Percentiles rank a stretch among this genome's conserved stretches.
These are phyloP conservation scores for Grantiella picta DNA, from an alignment of 2,113 vertebrate species.

Conservation along the genomic window DNA sequence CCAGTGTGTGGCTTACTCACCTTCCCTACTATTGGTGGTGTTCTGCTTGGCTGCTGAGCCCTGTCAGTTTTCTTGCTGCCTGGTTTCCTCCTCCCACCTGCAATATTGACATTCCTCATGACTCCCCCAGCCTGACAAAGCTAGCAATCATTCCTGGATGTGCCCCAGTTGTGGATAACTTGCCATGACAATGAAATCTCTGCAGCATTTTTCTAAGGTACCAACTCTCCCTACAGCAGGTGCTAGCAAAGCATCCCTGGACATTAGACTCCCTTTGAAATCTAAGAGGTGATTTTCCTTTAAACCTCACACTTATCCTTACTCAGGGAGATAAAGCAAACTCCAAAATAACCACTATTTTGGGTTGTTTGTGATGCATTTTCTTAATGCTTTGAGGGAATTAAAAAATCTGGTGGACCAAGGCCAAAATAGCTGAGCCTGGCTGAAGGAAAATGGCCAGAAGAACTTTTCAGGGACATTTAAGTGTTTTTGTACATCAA, in stretches of 20 bases:
- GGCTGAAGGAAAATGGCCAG: neutral
- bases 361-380: neutral
- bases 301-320: neutral
- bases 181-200: neutral
- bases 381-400: neutral
- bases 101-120: rapidly evolving
- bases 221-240: neutral
- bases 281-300: neutral
- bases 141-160: rapidly evolving
- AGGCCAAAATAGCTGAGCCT: neutral
- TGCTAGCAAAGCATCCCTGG: neutral
- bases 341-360: neutral
- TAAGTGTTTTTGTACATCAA: neutral
- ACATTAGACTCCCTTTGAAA: neutral
- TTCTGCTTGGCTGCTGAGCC: neutral
- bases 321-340: neutral
- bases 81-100: neutral
- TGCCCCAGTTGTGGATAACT: neutral
- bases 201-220: neutral
- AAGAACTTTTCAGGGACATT: neutral
- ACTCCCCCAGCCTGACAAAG: neutral
- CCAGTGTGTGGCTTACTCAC: neutral
- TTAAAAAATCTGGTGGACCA: neutral
- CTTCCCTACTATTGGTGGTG: rapidly evolving
- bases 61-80: neutral